Conservation (phyloP, 2,797 vertebrate genomes). For the Monodelphis domestica region DNA sequence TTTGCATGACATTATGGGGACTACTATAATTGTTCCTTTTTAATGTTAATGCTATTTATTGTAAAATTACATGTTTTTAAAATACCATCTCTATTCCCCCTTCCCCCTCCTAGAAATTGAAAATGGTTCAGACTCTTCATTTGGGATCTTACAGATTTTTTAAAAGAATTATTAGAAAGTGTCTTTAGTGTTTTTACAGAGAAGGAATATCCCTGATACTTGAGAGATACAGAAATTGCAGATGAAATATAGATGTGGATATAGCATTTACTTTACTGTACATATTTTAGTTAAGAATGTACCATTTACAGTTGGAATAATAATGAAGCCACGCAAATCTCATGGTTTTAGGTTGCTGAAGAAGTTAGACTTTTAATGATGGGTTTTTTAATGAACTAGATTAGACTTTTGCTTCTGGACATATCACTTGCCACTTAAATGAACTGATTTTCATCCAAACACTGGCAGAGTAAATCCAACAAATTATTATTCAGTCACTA, state of each 20-base stretch:
- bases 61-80: neutral
- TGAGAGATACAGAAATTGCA: slow-evolving; percentile 1
- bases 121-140: neutral
- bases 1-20: neutral
- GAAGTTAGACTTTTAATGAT: slow-evolving; percentile 42
- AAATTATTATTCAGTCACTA: neutral
- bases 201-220: neutral
- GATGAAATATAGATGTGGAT: neutral
- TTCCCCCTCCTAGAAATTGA: neutral
- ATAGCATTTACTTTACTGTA: slow-evolving; percentile 17
- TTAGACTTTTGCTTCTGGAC: slow-evolving; percentile 36
- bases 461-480: slow-evolving; percentile 8
- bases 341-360: slow-evolving; percentile 29
- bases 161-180: slow-evolving; percentile 12
- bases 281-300: slow-evolving; percentile 37
- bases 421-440: slow-evolving; percentile 37
- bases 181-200: slow-evolving; percentile 40
- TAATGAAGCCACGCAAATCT: slow-evolving; percentile 44
- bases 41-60: neutral
- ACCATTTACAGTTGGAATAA: slow-evolving; percentile 20
- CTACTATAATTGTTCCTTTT: neutral
- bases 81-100: neutral
- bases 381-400: slow-evolving; percentile 48
- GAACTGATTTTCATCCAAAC: slow-evolving; percentile 46
- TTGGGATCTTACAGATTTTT: neutral